phyloP scores from a whole-genome alignment of 2,888 invertebrate species.

The Parasteatoda lunata region DNA sequence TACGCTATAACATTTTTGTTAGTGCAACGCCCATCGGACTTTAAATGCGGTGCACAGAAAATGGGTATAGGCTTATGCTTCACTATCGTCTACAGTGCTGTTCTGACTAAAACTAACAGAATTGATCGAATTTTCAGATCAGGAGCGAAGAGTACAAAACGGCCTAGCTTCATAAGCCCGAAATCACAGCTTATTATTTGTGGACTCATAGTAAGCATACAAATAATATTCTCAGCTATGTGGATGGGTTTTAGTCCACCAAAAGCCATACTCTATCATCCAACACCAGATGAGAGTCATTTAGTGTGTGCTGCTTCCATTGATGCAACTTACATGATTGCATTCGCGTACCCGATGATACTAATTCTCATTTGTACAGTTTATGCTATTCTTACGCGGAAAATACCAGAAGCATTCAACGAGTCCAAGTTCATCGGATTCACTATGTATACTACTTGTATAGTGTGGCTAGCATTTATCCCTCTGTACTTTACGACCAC shows the following conservation, averaged over 20 bases:
- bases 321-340: conserved; percentile 82
- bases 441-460: conserved; percentile 95
- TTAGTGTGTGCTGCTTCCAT: conserved; percentile 91
- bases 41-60: conserved; percentile 74
- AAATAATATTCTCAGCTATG: conserved; percentile 84
- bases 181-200: conserved; percentile 76
- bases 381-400: conserved; percentile 75
- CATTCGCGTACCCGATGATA: conserved; percentile 89
- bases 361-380: conserved; percentile 83
- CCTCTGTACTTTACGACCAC: conserved; percentile 79
- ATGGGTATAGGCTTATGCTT: conserved; percentile 75
- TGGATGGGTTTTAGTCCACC: conserved; percentile 96
- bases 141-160: conserved; percentile 74
- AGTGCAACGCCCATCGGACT: conserved; percentile 73
- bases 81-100: conserved; percentile 75
- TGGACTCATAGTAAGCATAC: conserved; percentile 73
- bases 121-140: conserved; percentile 71
- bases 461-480: conserved; percentile 76
- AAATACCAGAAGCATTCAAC: conserved; percentile 76
- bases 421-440: conserved; percentile 76
- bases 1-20: conserved; percentile 75
- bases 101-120: conserved; percentile 75
- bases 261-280: conserved; percentile 90
- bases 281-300: conserved; percentile 92
- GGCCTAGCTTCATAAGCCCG: conserved; percentile 76